phyloP scores from a whole-genome alignment of 1,140 invertebrate species.

The Drosophila elegans region DNA sequence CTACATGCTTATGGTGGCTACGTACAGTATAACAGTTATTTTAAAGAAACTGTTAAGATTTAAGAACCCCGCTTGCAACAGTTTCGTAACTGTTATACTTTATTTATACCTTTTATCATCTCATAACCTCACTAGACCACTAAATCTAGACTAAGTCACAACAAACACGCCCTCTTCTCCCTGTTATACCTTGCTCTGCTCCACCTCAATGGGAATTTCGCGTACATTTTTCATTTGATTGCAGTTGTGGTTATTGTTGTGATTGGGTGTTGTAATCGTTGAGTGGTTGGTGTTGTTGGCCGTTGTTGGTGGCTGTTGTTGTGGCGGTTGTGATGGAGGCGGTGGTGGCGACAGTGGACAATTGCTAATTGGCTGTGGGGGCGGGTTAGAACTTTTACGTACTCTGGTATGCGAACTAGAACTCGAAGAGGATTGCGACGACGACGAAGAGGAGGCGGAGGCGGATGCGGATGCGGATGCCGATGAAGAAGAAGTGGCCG shows the following conservation, averaged over 20 bases:
- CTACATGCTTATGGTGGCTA: too few relatives aligned
- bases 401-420: constrained; percentile 75
- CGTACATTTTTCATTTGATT: constrained; percentile 72
- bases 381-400: constrained; percentile 83
- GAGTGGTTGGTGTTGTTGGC: constrained; percentile 39
- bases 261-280: constrained; percentile 45
- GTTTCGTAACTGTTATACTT: not conserved
- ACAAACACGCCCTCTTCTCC: not conserved
- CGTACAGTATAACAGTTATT: too few relatives aligned
- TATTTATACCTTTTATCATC: not conserved
- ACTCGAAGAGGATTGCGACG: constrained; percentile 56
- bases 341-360: constrained; percentile 56
- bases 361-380: constrained; percentile 67
- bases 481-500: constrained; percentile 43
- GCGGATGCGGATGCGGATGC: constrained; percentile 60
- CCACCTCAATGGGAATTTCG: constrained; percentile 84
- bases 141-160: not conserved
- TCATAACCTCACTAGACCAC: not conserved
- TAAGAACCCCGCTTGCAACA: not conserved
- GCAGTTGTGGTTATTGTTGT: constrained; percentile 49
- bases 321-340: constrained; percentile 29
- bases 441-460: constrained; percentile 61
- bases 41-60: too few relatives aligned
- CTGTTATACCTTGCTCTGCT: constrained; percentile 78
- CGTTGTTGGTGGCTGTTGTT: constrained; percentile 27